These are phyloP conservation scores for Fragum sueziense DNA, from an alignment of 2,888 invertebrate genomes.

Conservation along the genomic window DNA sequence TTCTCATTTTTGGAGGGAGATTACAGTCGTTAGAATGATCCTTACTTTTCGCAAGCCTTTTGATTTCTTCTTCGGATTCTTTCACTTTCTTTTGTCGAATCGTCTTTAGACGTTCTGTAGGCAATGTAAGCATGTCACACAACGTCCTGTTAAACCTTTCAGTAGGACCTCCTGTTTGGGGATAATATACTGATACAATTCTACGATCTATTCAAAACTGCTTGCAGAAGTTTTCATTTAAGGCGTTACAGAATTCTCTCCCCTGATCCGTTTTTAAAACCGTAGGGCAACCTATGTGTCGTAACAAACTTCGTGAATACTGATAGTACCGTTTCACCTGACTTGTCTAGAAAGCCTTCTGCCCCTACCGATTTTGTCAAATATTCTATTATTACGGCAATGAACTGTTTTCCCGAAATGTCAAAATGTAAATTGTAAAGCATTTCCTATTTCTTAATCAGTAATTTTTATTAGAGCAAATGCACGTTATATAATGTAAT, in stretches of 20 bases:
- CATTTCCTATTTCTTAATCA: constrained; percentile 15
- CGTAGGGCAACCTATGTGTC: constrained; percentile 39
- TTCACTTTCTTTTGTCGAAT: constrained; percentile 31
- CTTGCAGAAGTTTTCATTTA: constrained; percentile 41
- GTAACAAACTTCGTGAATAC: constrained; percentile 36
- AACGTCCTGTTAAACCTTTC: constrained; percentile 45
- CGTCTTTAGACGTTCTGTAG: constrained; percentile 47
- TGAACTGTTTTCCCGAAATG: constrained; percentile 29
- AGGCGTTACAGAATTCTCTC: constrained; percentile 50
- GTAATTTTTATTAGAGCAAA: constrained; percentile 7
- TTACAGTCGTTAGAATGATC: constrained; percentile 22
- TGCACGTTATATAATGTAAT: not conserved
- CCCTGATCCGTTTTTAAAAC: constrained; percentile 43
- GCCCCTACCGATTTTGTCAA: constrained; percentile 53
- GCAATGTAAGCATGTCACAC: constrained; percentile 37
- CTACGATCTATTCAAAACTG: constrained; percentile 37
- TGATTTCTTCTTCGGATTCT: constrained; percentile 23
- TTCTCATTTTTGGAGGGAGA: constrained; percentile 34
- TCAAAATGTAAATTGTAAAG: constrained; percentile 10
- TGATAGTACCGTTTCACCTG: constrained; percentile 27
- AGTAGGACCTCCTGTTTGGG: constrained; percentile 42
- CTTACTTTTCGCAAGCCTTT: constrained; percentile 6
- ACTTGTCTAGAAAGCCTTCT: constrained; percentile 42
- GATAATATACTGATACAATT: constrained; percentile 42
- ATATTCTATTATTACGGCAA: constrained; percentile 38